Conservation (phyloP, 2,113 vertebrate species). For the Pituophis catenifer region DNA sequence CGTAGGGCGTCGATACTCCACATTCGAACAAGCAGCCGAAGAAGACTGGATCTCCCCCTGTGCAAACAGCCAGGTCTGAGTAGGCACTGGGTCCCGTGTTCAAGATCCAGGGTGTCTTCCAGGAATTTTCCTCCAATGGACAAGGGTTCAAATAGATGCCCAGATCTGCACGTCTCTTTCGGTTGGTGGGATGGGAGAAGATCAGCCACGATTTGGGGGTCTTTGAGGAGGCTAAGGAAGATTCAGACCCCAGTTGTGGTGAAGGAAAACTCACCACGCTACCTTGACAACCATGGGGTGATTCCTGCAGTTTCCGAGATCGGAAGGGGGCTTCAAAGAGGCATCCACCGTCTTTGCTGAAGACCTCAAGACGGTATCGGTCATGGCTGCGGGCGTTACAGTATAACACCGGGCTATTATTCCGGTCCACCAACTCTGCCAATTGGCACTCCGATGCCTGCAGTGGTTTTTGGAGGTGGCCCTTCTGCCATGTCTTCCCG, state of each 20-base stretch:
- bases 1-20: constrained; percentile 58
- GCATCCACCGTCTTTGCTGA: constrained; percentile 72
- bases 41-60: constrained; percentile 45
- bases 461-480: constrained; percentile 50
- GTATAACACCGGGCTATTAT: constrained; percentile 73
- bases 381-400: constrained; percentile 78
- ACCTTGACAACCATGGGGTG: constrained; percentile 81
- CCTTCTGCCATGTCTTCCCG: constrained; percentile 77
- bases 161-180: constrained; percentile 69
- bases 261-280: constrained; percentile 85
- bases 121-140: constrained; percentile 67
- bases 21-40: constrained; percentile 89
- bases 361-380: constrained; percentile 74
- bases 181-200: constrained; percentile 84
- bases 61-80: constrained; percentile 81
- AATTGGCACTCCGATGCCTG: constrained; percentile 82
- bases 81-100: constrained; percentile 82
- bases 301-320: constrained; percentile 72
- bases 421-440: constrained; percentile 73
- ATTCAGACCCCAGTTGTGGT: background rate
- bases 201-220: constrained; percentile 70
- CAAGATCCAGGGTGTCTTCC: constrained; percentile 80
- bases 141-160: constrained; percentile 83
- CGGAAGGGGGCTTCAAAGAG: constrained; percentile 67
- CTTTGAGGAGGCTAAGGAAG: background rate